Evolutionary conservation across 2,888 invertebrate genomes (phyloP).

Genomic region (Lithophane socia): DNA sequence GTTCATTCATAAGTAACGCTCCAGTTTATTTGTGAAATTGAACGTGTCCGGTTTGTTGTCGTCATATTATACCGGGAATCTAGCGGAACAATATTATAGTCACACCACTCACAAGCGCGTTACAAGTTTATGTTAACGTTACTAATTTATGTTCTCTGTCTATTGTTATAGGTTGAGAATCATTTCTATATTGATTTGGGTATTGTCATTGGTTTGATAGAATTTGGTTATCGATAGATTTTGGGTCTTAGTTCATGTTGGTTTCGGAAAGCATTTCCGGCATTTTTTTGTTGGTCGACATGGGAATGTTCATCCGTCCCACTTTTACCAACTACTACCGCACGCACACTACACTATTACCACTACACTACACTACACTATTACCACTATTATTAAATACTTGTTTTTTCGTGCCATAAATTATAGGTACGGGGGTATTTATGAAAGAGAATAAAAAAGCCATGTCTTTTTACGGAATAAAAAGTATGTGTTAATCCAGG

Average conservation of each 20-base stretch:
- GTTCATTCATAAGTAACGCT: not conserved
- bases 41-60: not conserved
- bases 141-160: not conserved
- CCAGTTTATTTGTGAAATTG: not conserved
- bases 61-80: not conserved
- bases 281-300: not conserved
- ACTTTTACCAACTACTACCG: too few relatives aligned
- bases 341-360: too few relatives aligned
- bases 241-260: not conserved
- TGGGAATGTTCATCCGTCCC: too few relatives aligned
- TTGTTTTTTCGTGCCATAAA: not conserved
- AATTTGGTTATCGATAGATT: not conserved
- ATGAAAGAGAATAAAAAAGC: too few relatives aligned
- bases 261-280: not conserved
- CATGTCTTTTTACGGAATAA: not conserved
- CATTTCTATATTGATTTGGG: slow-evolving; percentile 3
- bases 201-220: not conserved
- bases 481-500: not conserved
- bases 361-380: too few relatives aligned
- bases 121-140: slow-evolving; percentile 8
- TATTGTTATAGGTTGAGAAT: not conserved
- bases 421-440: not conserved
- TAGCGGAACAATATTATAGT: slow-evolving; percentile 21
- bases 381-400: too few relatives aligned
- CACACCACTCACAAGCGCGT: not conserved